Evolutionary conservation across 2,888 invertebrate genomes (phyloP).

Genomic region (Acleris holmiana): DNA sequence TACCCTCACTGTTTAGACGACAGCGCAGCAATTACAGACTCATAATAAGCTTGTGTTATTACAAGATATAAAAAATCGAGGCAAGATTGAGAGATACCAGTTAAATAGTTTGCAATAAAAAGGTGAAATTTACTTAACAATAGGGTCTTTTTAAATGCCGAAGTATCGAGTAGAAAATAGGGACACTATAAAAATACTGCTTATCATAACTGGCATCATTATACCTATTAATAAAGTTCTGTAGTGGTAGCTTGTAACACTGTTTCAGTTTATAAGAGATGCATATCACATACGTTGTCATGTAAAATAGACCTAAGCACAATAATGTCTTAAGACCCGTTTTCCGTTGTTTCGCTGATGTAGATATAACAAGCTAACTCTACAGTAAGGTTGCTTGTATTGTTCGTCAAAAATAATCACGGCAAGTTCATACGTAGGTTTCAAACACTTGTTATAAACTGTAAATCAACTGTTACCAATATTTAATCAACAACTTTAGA

Average conservation of each 20-base stretch:
- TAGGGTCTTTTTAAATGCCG: not conserved
- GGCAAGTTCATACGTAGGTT: slow-evolving; percentile 23
- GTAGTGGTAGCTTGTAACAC: slow-evolving; percentile 11
- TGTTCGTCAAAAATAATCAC: slow-evolving; percentile 13
- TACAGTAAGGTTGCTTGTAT: slow-evolving; percentile 2
- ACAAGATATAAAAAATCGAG: not conserved
- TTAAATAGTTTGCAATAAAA: not conserved
- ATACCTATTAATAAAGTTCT: slow-evolving; percentile 21
- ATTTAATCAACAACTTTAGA: no score
- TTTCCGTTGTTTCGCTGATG: no score
- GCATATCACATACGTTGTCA: no score
- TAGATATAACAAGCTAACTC: slow-evolving; percentile 5
- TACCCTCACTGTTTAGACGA: not conserved
- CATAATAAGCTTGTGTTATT: not conserved
- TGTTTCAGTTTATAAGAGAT: not conserved
- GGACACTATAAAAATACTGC: slow-evolving; percentile 9
- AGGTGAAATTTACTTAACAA: not conserved
- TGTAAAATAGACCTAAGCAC: not conserved
- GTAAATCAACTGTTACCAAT: not conserved
- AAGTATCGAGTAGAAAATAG: slow-evolving; percentile 14
- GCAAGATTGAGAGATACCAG: not conserved
- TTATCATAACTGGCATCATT: slow-evolving; percentile 7
- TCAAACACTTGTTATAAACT: slow-evolving; percentile 1
- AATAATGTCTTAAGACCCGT: not conserved
- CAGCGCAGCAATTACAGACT: not conserved